Base-by-base conservation (phyloP, 2,113 vertebrate species). In the Centropristis striata region DNA sequence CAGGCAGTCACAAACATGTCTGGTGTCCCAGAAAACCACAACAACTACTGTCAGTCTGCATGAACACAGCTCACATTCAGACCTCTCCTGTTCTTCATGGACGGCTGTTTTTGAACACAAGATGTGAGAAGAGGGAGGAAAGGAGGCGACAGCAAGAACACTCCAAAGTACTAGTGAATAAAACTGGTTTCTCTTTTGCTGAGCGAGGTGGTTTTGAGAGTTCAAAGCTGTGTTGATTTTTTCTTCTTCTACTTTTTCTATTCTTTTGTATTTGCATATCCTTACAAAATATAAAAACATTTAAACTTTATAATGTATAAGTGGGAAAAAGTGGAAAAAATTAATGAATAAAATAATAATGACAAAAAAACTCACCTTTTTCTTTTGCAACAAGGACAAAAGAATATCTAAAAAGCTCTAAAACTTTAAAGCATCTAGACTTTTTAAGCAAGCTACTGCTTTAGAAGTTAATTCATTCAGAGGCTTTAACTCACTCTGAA, bases 1-100 rank as follows among this genome's bases (percentile, higher is more conserved):
- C 53, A 63, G 27, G 51, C 60, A 68, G 25, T 51, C 61, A 36
- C 49, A 4, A 44, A 46, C 42, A 70, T 41, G 51, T 69, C 37
- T 63, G 50, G 63, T 55, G 47, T 61, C 78, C n/a, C 44, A 59
- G n/a, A 44, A 53, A 57, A 36, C 21, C 16, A 67, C 39, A 70
- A 51, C 71, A 39, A 70, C 51, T 25, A 21, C 68, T 61, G 32
- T 75, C 71, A 55, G 60, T 51, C 16, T n/a, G 50, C 25, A 23
- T 57, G 41, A 51, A 70, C 54, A 61, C 49, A 39, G 58, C 37
- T 60, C 44, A 60, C 20, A 63, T 11, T 65, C 70, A 59, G 47
- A 27, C 18, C 3, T 44, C 27, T 42, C 3, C 14, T 54, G 20
- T 60, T 46, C 39, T 12, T 78, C 59, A 47, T 0, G 51, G 44